Evolutionary conservation across 2,888 invertebrate genomes (phyloP).

Genomic region (Zhengitettix transpicula): DNA sequence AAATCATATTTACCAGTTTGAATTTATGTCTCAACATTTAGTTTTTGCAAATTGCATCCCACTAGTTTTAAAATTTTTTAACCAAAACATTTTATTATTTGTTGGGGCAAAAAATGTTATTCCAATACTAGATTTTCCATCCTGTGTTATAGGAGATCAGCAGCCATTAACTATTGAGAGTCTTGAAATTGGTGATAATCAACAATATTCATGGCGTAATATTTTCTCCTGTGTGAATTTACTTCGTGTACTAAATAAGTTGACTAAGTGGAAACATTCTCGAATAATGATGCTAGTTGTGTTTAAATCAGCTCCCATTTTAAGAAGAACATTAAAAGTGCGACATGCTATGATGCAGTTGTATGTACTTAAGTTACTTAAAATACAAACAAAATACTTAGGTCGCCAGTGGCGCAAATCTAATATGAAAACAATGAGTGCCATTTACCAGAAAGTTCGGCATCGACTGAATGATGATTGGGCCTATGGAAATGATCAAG

Average conservation of each 20-base stretch:
- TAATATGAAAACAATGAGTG: conserved; percentile 99
- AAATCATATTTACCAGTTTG: conserved; percentile 98
- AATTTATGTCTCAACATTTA: conserved; percentile 95
- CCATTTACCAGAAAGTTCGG: conserved; percentile 92
- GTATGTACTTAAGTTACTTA: conserved; percentile 90
- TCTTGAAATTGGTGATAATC: conserved; percentile 67
- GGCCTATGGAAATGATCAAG: conserved; percentile 98
- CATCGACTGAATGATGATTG: conserved; percentile 97
- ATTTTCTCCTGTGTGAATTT: conserved; percentile 96
- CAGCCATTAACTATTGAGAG: conserved; percentile 85
- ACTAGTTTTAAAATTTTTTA: conserved; percentile 93
- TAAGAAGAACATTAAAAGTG: conserved; percentile 90
- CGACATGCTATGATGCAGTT: conserved; percentile 94
- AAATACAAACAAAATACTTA: conserved; percentile 99
- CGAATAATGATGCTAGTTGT: conserved; percentile 98
- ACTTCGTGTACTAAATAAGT: conserved; percentile 87
- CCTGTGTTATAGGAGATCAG: conserved; percentile 88
- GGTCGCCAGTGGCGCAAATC: conserved; percentile 98
- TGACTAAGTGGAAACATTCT: conserved; percentile 99
- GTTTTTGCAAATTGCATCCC: conserved; percentile 98
- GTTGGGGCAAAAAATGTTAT: conserved; percentile 90
- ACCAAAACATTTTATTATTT: conserved; percentile 91
- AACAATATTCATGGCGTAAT: conserved; percentile 92
- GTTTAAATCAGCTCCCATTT: conserved; percentile 96
- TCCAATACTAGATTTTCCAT: conserved; percentile 86